These are phyloP conservation scores for Cheilosia grossa DNA, from an alignment of 2,888 invertebrate genomes.

Conservation along the genomic window DNA sequence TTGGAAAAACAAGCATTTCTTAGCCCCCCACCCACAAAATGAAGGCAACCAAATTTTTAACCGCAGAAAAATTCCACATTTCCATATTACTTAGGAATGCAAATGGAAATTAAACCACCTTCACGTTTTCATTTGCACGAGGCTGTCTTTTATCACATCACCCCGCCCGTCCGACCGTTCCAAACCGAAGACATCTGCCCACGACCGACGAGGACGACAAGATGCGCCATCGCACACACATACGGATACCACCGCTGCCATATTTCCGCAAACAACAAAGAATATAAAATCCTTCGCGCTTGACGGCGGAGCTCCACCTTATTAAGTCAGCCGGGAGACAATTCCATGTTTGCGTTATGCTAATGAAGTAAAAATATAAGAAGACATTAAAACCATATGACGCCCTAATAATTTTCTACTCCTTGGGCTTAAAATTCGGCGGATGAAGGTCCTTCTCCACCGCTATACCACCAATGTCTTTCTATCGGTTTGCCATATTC, in stretches of 20 bases:
- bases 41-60: slow-evolving; percentile 59
- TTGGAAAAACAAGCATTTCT: slow-evolving; percentile 38
- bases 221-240: slow-evolving; percentile 44
- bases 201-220: slow-evolving; percentile 18
- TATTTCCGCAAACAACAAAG: slow-evolving; percentile 63
- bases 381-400: slow-evolving; percentile 75
- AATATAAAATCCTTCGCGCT: slow-evolving; percentile 71
- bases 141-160: slow-evolving; percentile 45
- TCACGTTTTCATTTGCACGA: slow-evolving; percentile 61
- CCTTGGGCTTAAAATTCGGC: slow-evolving; percentile 59
- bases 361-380: slow-evolving; percentile 74
- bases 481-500: slow-evolving; percentile 68
- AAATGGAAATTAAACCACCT: slow-evolving; percentile 75
- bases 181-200: slow-evolving; percentile 59
- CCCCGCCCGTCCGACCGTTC: slow-evolving; percentile 7
- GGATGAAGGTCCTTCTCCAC: slow-evolving; percentile 39
- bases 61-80: slow-evolving; percentile 68
- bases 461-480: slow-evolving; percentile 25
- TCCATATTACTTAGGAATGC: slow-evolving; percentile 74
- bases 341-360: slow-evolving; percentile 75
- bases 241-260: slow-evolving; percentile 28
- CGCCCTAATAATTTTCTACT: slow-evolving; percentile 73
- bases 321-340: slow-evolving; percentile 72
- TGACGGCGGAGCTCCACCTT: slow-evolving; percentile 50
- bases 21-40: slow-evolving; percentile 12